Base-by-base conservation (phyloP, 2,113 vertebrate species). In the Lathamus discolor region DNA sequence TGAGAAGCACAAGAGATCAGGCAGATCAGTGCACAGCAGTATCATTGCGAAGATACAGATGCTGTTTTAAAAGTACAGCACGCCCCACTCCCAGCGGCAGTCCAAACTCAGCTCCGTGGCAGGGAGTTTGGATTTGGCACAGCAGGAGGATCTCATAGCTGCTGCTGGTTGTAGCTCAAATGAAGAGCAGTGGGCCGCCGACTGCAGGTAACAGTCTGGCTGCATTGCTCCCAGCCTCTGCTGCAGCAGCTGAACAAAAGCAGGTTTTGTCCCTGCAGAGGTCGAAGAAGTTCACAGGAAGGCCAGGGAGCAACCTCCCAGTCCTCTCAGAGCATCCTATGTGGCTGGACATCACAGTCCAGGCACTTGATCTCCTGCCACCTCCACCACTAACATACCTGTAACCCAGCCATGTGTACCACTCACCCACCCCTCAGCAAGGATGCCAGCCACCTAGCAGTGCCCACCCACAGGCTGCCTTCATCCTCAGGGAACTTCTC, bases 21-120 rank as follows among this genome's bases (percentile, higher is more conserved):
- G 28, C 11, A 41, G 70, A 19, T n/a, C 61, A 75, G 49, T 3
- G 17, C 19, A 13, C 1, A 2, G 31, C 69, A 61, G 27, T 4
- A 78, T 29, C 29, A 8, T 0, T 1, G 5, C 9, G 16, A 86
- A 35, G 27, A 28, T 29, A 66, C 1, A 68, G 54, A n/a, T 44
- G 19, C 51, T 33, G 17, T 9, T 61, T 59, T 37, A 11, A 3
- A 39, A 67, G 41, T 3, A 57, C 37, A 79, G 88, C 1, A 0
- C 9, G 4, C 41, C 31, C 33, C 54, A 17, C 8, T 24, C 62
- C 49, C 46, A 52, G 37, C 37, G 22, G 43, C 13, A 7, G 31
- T 24, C 18, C 0, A 0, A 83, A 37, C n/a, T 69, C 37, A 43
- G 44, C 49, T 78, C 22, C 33, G 1, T 0, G 3, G 74, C 92